These are phyloP conservation scores for Zosterops pallidus DNA, from an alignment of 2,113 vertebrate genomes.

Conservation along the genomic window DNA sequence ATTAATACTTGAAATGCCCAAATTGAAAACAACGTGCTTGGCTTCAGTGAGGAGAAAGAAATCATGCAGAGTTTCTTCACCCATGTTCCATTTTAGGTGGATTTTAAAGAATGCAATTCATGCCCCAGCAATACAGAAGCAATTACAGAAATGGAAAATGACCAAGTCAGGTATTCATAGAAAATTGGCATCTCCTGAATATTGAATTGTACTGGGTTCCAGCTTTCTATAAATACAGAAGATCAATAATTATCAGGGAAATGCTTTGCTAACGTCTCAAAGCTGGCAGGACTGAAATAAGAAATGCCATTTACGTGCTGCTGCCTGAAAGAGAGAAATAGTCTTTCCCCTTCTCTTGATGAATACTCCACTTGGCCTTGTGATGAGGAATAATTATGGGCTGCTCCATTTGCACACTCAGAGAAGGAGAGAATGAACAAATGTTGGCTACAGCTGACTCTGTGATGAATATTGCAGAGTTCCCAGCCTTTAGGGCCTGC, in stretches of 20 bases:
- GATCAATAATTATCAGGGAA: constrained; percentile 68
- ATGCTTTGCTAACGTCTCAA: constrained; percentile 46
- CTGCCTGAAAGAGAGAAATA: constrained; percentile 21
- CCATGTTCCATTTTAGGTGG: neutral
- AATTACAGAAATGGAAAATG: constrained; percentile 63
- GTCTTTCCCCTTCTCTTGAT: neutral
- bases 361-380: neutral
- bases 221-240: constrained; percentile 60
- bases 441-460: neutral
- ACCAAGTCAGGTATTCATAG: constrained; percentile 65
- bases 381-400: neutral
- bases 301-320: constrained; percentile 32
- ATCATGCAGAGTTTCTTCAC: neutral
- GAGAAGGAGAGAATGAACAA: neutral
- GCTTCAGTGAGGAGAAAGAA: neutral
- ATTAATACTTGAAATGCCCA: neutral
- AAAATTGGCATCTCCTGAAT: constrained; percentile 67
- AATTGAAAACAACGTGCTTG: neutral
- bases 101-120: constrained; percentile 48
- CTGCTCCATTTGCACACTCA: constrained; percentile 19
- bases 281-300: constrained; percentile 55
- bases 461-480: neutral
- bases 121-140: constrained; percentile 24
- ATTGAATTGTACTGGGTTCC: constrained; percentile 21
- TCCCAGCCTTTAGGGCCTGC: neutral